Evolutionary conservation across 35 echinoderm and acorn worm genomes (phyloP).

Genomic region (Chiridota heheva): DNA sequence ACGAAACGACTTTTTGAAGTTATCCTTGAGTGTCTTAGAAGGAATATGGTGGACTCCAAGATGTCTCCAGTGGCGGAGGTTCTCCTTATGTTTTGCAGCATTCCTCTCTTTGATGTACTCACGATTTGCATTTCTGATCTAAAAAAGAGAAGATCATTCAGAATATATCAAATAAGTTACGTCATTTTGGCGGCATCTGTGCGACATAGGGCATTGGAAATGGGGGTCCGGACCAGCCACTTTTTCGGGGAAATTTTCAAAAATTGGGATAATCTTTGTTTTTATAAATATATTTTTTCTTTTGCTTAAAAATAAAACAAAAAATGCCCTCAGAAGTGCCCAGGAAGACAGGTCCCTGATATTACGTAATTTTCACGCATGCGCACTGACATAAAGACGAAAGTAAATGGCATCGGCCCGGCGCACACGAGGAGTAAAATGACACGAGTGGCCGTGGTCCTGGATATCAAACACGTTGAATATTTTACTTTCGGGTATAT

Average conservation of each 20-base stretch:
- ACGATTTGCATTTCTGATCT: conserved; percentile 71
- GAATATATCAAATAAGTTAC: background rate
- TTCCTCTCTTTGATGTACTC: conserved; percentile 68
- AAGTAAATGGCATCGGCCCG: no score
- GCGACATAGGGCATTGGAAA: background rate
- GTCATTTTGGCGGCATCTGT: background rate
- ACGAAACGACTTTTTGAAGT: conserved; percentile 74
- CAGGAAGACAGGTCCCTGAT: no score
- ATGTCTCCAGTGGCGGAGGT: conserved; percentile 56
- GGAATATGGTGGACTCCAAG: conserved; percentile 58
- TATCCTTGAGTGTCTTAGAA: conserved; percentile 53
- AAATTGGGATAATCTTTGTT: background rate
- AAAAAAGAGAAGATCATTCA: background rate
- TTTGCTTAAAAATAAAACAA: background rate
- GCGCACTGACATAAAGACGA: no score
- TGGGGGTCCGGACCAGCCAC: background rate
- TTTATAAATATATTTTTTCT: background rate
- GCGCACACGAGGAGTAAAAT: no score
- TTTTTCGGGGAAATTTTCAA: background rate
- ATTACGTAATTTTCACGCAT: no score
- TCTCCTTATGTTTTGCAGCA: conserved; percentile 41
- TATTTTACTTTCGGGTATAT: no score
- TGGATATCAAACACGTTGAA: no score
- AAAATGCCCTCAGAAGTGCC: no score
- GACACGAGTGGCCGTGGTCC: no score